Evolutionary conservation across 2,888 invertebrate species (phyloP), one percentile per base, ranked within the genome.

Genomic region (Sinodicranocentrus sp.): DNA sequence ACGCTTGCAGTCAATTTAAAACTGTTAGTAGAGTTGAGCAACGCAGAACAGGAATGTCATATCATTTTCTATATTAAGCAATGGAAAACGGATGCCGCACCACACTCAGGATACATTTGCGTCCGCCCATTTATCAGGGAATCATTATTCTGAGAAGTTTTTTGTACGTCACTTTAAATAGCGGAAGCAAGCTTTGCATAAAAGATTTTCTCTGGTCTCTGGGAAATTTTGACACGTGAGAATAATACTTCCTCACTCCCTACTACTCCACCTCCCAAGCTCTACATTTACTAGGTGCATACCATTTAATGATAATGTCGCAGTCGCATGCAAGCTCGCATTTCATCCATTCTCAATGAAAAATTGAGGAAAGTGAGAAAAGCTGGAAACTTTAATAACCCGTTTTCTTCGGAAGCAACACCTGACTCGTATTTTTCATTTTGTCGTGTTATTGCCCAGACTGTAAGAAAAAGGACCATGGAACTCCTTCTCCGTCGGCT

Each of bases 381-480:
- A 75, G 57, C 57, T 67, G 23, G 26, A 52, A 67, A 63, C 63
- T 75, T 75, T 75, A 63, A 75, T 73, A 44, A 73, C 63, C 57
- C 33, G 73, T 19, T 75, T 52, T 52, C 26, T 48, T 63, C 26
- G 23, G 25, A 33, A 76, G 67, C 59, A 68, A 57, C 68, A 68
- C 77, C 77, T 70, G 77, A 25, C 54, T 68, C 43, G 57, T 59
- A 77, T 77, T 68, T 77, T 48, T 70, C 68, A 25, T 68, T 21
- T 26, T 23, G 39, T 63, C 33, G 21, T 17, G 33, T 26, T 68
- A 57, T 48, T 59, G 28, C 68, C 19, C 59, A 59, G 43, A 23
- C 25, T 33, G 1, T 23, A 23, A 15, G 44, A 23, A 67, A 33
- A 26, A 28, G 15, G 3, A 17, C 23, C 17, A 33, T 28, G 39